These are phyloP conservation scores for Allophyes oxyacanthae DNA, from an alignment of 2,888 invertebrate species.

Conservation along the genomic window DNA sequence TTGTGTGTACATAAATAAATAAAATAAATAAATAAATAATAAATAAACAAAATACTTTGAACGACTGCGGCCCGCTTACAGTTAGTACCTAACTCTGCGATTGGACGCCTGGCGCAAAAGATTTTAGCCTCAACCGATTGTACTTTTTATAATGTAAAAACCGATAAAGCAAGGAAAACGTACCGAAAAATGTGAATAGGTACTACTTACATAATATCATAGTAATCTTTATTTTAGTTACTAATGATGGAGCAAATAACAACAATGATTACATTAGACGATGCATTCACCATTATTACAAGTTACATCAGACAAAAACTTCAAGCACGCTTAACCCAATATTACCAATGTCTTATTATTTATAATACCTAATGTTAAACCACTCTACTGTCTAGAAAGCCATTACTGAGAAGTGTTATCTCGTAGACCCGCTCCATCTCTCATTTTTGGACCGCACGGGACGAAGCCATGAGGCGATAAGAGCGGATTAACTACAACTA, in stretches of 20 bases:
- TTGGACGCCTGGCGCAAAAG: too few species aligned
- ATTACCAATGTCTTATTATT: slow-evolving; percentile 49
- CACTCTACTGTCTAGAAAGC: slow-evolving; percentile 73
- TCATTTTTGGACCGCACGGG: slow-evolving; percentile 88
- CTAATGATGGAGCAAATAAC: too few species aligned
- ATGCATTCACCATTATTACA: background rate
- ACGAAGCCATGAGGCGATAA: slow-evolving; percentile 81
- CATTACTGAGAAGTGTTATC: slow-evolving; percentile 86
- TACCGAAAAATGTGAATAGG: slow-evolving; percentile 12
- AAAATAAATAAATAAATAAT: too few species aligned
- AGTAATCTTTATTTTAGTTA: too few species aligned
- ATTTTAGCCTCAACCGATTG: too few species aligned
- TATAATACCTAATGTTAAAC: slow-evolving; percentile 58
- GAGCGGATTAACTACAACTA: slow-evolving; percentile 86
- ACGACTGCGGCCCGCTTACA: too few species aligned
- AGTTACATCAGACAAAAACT: slow-evolving; percentile 10
- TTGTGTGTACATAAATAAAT: too few species aligned
- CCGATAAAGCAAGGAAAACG: slow-evolving; percentile 1
- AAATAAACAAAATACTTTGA: too few species aligned
- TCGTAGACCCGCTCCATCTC: slow-evolving; percentile 78
- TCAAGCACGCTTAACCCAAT: slow-evolving; percentile 42
- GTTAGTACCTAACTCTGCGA: too few species aligned
- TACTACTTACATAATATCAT: background rate
- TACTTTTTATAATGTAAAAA: too few species aligned
- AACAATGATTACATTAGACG: too few species aligned